A percentile compares a stretch with the other conserved stretches of the same genome.
Evolutionary conservation across 2,888 invertebrate species (phyloP).

Genomic region (Alcis repandata): DNA sequence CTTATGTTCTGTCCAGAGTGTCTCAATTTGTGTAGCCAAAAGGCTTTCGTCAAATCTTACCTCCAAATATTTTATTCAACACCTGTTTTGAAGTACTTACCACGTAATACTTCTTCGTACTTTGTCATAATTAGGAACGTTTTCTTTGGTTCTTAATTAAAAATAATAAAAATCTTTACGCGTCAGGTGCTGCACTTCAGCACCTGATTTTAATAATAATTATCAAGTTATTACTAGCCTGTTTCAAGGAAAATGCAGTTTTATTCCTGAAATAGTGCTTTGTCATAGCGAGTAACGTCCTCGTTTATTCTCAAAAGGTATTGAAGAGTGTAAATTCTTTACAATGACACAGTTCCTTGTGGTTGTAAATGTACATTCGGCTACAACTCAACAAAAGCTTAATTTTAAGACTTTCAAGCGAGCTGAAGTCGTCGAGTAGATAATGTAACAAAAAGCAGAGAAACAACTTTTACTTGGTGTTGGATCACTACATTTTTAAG

Average conservation of each 20-base stretch:
- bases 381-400: conserved; percentile 1
- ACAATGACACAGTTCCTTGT: background rate
- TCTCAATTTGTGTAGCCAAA: background rate
- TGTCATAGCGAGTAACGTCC: no score
- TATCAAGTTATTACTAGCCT: no score
- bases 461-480: background rate
- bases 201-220: no score
- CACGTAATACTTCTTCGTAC: background rate
- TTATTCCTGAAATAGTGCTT: no score
- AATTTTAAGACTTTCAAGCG: conserved; percentile 5
- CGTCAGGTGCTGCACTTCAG: no score
- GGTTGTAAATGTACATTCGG: background rate
- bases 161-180: background rate
- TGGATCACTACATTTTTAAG: no score
- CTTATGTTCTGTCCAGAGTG: no score
- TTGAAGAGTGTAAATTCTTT: background rate
- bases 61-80: background rate
- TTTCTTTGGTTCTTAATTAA: background rate
- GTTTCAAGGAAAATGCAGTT: no score
- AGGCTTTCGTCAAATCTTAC: background rate
- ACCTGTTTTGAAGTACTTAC: conserved; percentile 1
- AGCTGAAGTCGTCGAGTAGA: background rate
- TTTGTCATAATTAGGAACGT: conserved; percentile 2
- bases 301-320: no score
- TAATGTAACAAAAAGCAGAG: background rate